Evolutionary conservation across 2,113 vertebrate genomes (phyloP).

Genomic region (Poeciliopsis turrubarensis): DNA sequence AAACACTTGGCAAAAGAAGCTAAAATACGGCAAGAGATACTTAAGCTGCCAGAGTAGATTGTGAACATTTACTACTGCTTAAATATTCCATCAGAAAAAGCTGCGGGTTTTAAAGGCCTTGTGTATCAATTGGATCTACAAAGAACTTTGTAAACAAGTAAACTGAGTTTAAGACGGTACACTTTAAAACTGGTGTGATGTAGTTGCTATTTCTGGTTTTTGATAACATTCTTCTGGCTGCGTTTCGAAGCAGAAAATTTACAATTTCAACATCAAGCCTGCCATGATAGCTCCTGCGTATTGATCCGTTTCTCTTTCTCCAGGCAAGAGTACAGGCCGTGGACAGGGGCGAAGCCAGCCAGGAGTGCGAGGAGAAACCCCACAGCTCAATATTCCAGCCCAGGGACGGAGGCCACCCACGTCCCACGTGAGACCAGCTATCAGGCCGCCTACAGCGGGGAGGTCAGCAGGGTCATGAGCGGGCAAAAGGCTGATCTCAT

Average conservation of each 20-base stretch:
- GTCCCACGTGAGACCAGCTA: constrained; percentile 85
- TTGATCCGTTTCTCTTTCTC: constrained; percentile 20
- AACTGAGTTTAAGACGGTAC: background rate
- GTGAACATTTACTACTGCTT: too few relatives aligned
- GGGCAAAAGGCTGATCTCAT: constrained; percentile 43
- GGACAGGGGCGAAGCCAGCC: constrained; percentile 86
- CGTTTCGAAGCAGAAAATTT: background rate
- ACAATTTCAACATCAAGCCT: background rate
- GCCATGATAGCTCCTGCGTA: background rate
- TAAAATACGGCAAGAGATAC: background rate
- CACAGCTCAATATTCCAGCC: constrained; percentile 73
- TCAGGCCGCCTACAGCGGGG: constrained; percentile 83
- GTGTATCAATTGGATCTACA: background rate
- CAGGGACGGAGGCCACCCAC: constrained; percentile 68
- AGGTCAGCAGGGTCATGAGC: constrained; percentile 62
- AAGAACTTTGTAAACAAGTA: background rate
- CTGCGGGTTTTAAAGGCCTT: background rate
- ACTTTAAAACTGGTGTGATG: background rate
- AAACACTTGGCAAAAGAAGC: background rate
- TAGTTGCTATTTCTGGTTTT: background rate
- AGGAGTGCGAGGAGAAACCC: constrained; percentile 84
- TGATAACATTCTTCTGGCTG: background rate
- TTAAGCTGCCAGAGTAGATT: too few relatives aligned
- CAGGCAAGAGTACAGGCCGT: constrained; percentile 90
- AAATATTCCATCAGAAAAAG: background rate